Conservation (phyloP, 2,888 invertebrate genomes). For the Tillus elongatus region DNA sequence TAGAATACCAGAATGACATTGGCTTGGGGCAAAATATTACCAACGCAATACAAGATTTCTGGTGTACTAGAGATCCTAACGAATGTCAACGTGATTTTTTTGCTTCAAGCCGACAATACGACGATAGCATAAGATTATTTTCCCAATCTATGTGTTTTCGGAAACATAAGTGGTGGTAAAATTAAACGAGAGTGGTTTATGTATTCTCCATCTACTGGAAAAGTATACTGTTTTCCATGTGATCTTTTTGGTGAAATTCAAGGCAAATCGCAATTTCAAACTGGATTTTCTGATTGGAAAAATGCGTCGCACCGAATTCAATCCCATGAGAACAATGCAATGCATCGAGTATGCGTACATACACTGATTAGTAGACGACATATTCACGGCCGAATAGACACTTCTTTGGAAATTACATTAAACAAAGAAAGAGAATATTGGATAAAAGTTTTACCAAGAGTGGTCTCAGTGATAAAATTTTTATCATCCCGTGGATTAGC, state of each 20-base stretch:
- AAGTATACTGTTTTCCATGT: constrained; percentile 6
- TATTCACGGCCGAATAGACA: constrained; percentile 13
- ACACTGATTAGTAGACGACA: too few relatives aligned
- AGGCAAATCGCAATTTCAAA: neutral
- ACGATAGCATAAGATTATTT: constrained; percentile 2
- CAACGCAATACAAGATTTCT: constrained; percentile 2
- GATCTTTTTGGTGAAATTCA: neutral
- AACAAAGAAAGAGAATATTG: constrained; percentile 22
- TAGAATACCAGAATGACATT: constrained; percentile 4
- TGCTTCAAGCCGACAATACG: neutral
- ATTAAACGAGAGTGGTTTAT: constrained; percentile 1
- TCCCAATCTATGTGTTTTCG: neutral
- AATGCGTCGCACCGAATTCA: neutral
- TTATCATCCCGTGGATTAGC: too few relatives aligned
- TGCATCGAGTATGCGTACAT: too few relatives aligned
- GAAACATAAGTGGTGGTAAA: too few relatives aligned
- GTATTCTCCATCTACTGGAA: constrained; percentile 4
- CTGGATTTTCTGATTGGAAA: constrained; percentile 5
- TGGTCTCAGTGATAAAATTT: constrained; percentile 19
- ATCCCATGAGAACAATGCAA: too few relatives aligned
- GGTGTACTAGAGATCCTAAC: constrained; percentile 4
- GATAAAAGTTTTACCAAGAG: constrained; percentile 23
- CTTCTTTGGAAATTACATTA: constrained; percentile 10
- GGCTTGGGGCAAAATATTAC: constrained; percentile 4
- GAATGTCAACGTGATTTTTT: neutral